Evolutionary conservation across 1,140 invertebrate species (phyloP).

Genomic region (Caenorhabditis briggsae): DNA sequence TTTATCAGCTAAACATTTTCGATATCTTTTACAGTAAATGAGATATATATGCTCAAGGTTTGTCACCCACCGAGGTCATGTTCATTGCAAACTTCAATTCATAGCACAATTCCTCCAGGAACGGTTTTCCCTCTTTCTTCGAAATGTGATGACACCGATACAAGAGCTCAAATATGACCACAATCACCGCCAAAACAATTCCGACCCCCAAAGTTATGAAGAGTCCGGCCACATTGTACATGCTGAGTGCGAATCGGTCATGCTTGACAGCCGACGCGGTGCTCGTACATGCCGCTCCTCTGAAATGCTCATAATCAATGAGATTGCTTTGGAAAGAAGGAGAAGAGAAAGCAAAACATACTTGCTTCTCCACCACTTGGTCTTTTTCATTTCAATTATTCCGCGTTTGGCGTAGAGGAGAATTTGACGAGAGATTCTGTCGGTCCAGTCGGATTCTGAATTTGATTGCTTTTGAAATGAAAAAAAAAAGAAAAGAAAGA

Average conservation of each 20-base stretch:
- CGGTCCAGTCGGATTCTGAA: slow-evolving; percentile 77
- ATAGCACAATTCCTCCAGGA: slow-evolving; percentile 19
- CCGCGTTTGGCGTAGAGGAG: slow-evolving; percentile 76
- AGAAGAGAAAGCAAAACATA: slow-evolving; percentile 56
- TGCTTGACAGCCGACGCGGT: slow-evolving; percentile 76
- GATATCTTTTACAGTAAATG: no score
- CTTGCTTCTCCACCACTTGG: slow-evolving; percentile 78
- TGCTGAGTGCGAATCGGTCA: slow-evolving; percentile 74
- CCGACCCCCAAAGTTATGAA: slow-evolving; percentile 75
- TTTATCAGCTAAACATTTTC: no score
- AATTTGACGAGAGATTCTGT: slow-evolving; percentile 76
- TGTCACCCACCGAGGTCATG: slow-evolving; percentile 17
- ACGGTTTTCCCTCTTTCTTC: slow-evolving; percentile 35
- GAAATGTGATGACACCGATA: slow-evolving; percentile 51
- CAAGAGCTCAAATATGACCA: slow-evolving; percentile 65
- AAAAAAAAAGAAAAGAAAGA: background rate
- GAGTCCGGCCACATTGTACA: slow-evolving; percentile 76
- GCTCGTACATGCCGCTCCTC: slow-evolving; percentile 75
- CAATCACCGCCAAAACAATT: slow-evolving; percentile 63
- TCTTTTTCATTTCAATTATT: slow-evolving; percentile 78
- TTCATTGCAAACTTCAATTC: slow-evolving; percentile 33
- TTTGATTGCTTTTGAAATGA: background rate
- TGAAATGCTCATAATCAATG: slow-evolving; percentile 65
- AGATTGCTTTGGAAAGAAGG: slow-evolving; percentile 21
- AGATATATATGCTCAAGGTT: background rate